Base-by-base conservation (phyloP, 2,888 invertebrate species). In the Arenicola marina region DNA sequence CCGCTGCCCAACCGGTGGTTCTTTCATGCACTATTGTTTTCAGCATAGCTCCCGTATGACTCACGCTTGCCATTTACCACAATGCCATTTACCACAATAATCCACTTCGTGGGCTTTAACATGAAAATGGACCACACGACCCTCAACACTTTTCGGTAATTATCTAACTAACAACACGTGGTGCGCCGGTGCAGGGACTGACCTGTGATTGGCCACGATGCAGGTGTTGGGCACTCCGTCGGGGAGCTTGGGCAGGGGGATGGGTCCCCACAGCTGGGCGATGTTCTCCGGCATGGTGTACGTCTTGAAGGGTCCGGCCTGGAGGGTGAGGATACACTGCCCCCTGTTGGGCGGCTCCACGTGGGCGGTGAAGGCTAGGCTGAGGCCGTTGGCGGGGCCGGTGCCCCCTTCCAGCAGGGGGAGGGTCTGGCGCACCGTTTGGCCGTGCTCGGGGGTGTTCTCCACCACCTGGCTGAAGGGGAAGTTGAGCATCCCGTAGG, bases 211-310 rank as follows among this genome's bases (percentile, higher is more conserved):
- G 2, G 82, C 82, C 15, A 81, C 81, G 38, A 75, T 73, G 66
- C 82, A 82, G 21, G 67, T 75, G 66, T 80, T 81, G n/a, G 75
- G 73, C 3, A 74, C 70, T 15, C 77, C 79, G 24, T 70, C 67
- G 15, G 81, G 79, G 44, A 81, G 73, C 29, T 72, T 66, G 7
- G 76, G 73, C 26, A 82, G 71, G 2, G 77, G 76, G 2, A 82
- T 76, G 15, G 82, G 82, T 38, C 82, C 82, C 82, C 82, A 82
- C 54, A 82, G 65, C 56, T 74, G 72, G 61, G 79, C 78, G 18
- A 76, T 69, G 18, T 75, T 71, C 51, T 78, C 80, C 21, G 82
- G 82, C 75, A 80, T 83, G 66, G 73, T 80, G 73, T 72, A 83
- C 63, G 73, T 80, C 75, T 73, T 80, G 75, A 69, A 84, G 56